Evolutionary conservation across 2,888 invertebrate genomes (phyloP), one percentile per base, ranked within the genome.

Genomic region (Entomobrya proxima): DNA sequence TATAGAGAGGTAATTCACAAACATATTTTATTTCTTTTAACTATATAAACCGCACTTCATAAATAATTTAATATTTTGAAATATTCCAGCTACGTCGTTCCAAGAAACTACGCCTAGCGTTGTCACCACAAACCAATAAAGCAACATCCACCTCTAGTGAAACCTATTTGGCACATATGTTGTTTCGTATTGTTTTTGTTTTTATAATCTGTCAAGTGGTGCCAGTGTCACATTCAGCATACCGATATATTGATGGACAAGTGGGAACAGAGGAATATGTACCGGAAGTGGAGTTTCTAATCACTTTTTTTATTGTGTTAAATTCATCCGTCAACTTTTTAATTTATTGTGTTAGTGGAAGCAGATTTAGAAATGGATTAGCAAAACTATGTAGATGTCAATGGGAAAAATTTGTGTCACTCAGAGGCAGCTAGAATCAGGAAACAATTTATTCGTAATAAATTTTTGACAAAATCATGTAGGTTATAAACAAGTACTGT

Each of bases 1-100:
- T 89, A 87, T 40, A 61, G 47, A 58, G 76, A 75, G 47, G 89
- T 89, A 74, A 83, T 78, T 40, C 40, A n/a, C n/a, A n/a, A n/a
- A n/a, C n/a, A n/a, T n/a, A n/a, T n/a, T n/a, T n/a, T n/a, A n/a
- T n/a, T n/a, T n/a, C n/a, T n/a, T n/a, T n/a, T n/a, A n/a, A n/a
- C n/a, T 52, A 21, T 21, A n/a, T n/a, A 21, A 24, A 21, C 18
- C 4, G 52, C 5, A 18, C 18, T 21, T 5, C 21, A 52, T 21
- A 15, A 5, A 21, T 52, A 2, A 21, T 18, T 52, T 52, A n/a
- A n/a, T n/a, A n/a, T n/a, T n/a, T n/a, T n/a, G n/a, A n/a, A 21
- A 6, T 52, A 55, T 55, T 55, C 2, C 27, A 55, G 55, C 24
- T 55, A 2, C 27, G 55, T 24, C 55, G 11, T n/a, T 55, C 55